Evolutionary conservation across 2,113 vertebrate species (phyloP).

Genomic region (Melanerpes formicivorus): DNA sequence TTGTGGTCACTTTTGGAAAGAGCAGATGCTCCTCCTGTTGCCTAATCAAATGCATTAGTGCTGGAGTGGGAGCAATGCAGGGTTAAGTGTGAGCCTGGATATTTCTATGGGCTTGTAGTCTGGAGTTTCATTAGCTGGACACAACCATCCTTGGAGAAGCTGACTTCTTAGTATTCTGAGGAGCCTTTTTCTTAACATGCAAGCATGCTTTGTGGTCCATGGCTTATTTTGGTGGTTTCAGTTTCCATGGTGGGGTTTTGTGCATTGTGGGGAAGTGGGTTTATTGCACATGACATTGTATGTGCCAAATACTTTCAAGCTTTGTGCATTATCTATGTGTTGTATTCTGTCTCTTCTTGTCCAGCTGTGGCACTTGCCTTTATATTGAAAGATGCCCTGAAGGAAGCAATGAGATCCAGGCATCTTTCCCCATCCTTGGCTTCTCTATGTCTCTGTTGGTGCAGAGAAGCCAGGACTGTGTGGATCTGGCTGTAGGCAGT

Average conservation of each 20-base stretch:
- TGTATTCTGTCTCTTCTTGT: neutral
- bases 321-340: neutral
- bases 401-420: neutral
- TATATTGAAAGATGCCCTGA: neutral
- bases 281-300: neutral
- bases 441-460: neutral
- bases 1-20: slow-evolving; percentile 64
- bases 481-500: neutral
- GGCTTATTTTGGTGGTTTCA: neutral
- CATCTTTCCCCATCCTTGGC: neutral
- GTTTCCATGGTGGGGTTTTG: neutral
- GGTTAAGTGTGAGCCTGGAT: neutral
- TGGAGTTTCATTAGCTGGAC: slow-evolving; percentile 2
- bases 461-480: neutral
- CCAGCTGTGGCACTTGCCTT: neutral
- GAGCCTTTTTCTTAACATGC: neutral
- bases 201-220: neutral
- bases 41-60: slow-evolving; percentile 38
- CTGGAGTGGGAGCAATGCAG: neutral
- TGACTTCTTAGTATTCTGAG: neutral
- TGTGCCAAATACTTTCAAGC: neutral
- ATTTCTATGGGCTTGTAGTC: slow-evolving; percentile 6
- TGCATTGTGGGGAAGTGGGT: neutral
- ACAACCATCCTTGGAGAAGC: neutral
- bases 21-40: slow-evolving; percentile 49